phyloP scores from a whole-genome alignment of 1,140 invertebrate genomes.

The Dendroctonus ponderosae region DNA sequence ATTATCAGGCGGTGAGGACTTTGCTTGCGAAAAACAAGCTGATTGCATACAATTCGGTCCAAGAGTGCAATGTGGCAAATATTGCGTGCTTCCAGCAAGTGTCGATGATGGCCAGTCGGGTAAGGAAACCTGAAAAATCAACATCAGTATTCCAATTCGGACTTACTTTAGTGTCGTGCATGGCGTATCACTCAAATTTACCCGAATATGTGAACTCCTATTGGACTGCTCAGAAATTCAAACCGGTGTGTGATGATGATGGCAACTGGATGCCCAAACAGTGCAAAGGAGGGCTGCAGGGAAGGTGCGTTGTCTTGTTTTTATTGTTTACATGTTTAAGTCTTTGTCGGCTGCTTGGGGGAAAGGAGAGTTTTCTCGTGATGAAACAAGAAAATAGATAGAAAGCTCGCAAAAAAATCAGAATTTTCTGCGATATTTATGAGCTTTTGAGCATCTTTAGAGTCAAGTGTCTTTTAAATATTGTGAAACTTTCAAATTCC shows the following conservation, averaged over 20 bases:
- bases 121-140: not conserved
- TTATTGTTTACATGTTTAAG: not conserved
- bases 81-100: constrained; percentile 20
- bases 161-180: constrained; percentile 26
- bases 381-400: too few relatives aligned
- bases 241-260: constrained; percentile 54
- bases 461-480: too few relatives aligned
- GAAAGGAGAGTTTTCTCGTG: too few relatives aligned
- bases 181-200: constrained; percentile 35
- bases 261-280: constrained; percentile 58
- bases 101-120: not conserved
- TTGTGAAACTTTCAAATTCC: too few relatives aligned
- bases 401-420: too few relatives aligned
- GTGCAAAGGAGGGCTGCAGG: constrained; percentile 58
- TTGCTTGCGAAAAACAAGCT: not conserved
- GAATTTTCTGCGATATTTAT: too few relatives aligned
- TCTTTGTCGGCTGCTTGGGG: too few relatives aligned
- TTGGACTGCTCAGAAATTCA: constrained; percentile 42
- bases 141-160: not conserved
- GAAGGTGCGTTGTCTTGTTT: constrained; percentile 50
- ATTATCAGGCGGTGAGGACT: not conserved
- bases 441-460: too few relatives aligned
- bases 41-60: not conserved
- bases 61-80: constrained; percentile 11
- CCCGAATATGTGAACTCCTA: constrained; percentile 19